Conservation (phyloP, 2,888 invertebrate species). For the Tetramorium bicarinatum region DNA sequence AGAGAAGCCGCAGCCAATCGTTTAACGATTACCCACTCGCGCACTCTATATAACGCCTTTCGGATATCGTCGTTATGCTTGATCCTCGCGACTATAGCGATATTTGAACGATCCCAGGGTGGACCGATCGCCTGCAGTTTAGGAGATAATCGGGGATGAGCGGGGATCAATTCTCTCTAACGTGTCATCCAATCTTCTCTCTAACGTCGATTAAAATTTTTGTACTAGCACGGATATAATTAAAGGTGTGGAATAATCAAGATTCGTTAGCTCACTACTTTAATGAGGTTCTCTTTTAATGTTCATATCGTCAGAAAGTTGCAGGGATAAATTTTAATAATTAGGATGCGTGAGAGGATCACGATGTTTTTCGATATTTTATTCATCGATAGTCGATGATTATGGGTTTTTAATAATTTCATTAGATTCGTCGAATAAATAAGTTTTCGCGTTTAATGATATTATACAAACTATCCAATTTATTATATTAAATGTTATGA, state of each 20-base stretch:
- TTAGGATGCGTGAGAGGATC: not conserved
- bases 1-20: constrained; percentile 83
- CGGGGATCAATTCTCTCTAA: not conserved
- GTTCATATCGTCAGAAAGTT: not conserved
- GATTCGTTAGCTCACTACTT: not conserved
- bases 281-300: not conserved
- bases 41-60: constrained; percentile 84
- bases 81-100: constrained; percentile 74
- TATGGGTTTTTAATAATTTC: not conserved
- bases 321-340: not conserved
- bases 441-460: not conserved
- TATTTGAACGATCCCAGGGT: constrained; percentile 61
- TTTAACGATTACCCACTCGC: constrained; percentile 85
- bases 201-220: constrained; percentile 17
- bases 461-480: not conserved
- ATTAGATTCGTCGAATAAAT: not conserved
- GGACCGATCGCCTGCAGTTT: constrained; percentile 23
- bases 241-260: not conserved
- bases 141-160: constrained; percentile 15
- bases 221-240: not conserved
- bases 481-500: not conserved
- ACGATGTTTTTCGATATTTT: not conserved
- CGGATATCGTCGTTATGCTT: constrained; percentile 82
- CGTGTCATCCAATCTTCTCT: not conserved
- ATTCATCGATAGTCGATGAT: not conserved